A percentile compares a stretch with the other conserved stretches of the same genome.
Evolutionary conservation across 2,113 vertebrate species (phyloP).

Genomic region (Spermophilus dauricus): DNA sequence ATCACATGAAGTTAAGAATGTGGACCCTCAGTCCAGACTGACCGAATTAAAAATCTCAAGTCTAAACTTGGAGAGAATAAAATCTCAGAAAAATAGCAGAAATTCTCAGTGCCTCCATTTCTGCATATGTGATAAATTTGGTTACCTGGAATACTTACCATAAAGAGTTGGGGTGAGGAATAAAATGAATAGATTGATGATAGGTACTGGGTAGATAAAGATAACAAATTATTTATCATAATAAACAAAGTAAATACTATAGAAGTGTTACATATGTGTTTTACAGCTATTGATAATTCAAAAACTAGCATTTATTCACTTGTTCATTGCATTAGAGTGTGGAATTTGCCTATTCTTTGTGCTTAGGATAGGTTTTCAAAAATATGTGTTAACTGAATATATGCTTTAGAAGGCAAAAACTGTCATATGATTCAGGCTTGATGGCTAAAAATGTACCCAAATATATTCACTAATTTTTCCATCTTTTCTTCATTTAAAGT

Average conservation of each 20-base stretch:
- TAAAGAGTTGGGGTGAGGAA: not conserved
- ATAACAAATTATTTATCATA: not conserved
- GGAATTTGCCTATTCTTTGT: not conserved
- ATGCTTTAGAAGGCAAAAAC: not conserved
- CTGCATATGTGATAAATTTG: not conserved
- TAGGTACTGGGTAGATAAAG: not conserved
- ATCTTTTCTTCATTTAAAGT: not conserved
- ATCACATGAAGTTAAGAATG: not conserved
- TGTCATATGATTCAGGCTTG: not conserved
- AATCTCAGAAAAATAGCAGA: not conserved
- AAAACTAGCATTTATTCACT: not conserved
- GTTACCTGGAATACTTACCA: not conserved
- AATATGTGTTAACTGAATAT: not conserved
- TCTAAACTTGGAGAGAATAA: not conserved
- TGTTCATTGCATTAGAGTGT: not conserved
- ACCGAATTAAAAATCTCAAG: not conserved
- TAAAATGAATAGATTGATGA: not conserved
- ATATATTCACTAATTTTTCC: not conserved
- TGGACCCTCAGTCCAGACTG: not conserved
- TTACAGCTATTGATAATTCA: not conserved
- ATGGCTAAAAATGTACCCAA: not conserved
- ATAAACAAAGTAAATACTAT: not conserved
- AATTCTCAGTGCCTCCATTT: not conserved
- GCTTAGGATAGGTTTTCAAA: slow-evolving; percentile 9
- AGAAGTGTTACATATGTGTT: not conserved